Conservation (phyloP, 2,113 vertebrate genomes). For the Butastur rufipennis region DNA sequence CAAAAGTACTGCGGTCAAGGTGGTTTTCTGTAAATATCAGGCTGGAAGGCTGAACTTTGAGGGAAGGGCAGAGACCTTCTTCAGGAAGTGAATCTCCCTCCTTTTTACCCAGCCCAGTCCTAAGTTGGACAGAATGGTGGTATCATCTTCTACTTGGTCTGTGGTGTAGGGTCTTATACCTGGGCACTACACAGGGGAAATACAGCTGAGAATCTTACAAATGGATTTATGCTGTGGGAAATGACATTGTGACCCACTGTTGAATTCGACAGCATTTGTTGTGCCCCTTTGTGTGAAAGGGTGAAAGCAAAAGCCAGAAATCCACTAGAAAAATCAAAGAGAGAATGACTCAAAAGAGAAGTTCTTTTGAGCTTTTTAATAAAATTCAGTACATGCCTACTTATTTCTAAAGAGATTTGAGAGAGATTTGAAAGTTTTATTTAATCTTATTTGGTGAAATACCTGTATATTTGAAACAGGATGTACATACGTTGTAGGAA, state of each 20-base stretch:
- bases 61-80: background rate
- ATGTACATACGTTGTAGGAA: background rate
- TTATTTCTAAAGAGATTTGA: constrained; percentile 38
- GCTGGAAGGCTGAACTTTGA: background rate
- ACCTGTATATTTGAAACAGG: constrained; percentile 15
- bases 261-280: background rate
- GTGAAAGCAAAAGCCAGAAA: background rate
- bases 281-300: background rate
- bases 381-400: background rate
- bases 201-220: background rate
- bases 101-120: background rate
- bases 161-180: background rate
- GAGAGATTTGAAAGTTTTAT: constrained; percentile 3
- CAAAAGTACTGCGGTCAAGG: background rate
- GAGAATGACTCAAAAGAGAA: background rate
- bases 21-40: background rate
- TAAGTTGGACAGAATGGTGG: background rate
- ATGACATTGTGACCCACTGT: background rate
- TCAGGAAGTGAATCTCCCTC: background rate
- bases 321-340: background rate
- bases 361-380: constrained; percentile 26
- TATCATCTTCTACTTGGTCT: background rate
- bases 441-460: constrained; percentile 13
- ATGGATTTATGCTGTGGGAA: background rate
- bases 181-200: background rate